Evolutionary conservation across 2,113 vertebrate species (phyloP).

Genomic region (Desmodus rotundus): DNA sequence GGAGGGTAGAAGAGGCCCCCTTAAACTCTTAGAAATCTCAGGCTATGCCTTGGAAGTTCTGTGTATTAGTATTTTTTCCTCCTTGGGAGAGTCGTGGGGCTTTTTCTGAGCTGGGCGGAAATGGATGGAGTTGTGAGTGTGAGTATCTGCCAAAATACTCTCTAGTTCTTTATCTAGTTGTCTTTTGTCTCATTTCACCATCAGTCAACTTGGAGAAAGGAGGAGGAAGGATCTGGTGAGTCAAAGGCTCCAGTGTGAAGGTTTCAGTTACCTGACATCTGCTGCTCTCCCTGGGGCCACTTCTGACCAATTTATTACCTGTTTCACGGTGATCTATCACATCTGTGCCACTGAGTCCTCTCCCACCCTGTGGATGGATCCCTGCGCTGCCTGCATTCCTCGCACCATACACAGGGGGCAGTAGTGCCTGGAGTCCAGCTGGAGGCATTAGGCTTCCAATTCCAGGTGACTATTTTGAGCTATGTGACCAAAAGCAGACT

Average conservation of each 20-base stretch:
- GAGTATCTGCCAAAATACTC: background rate
- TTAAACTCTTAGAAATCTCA: background rate
- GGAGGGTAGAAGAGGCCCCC: background rate
- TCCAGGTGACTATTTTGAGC: background rate
- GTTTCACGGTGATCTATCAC: background rate
- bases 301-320: background rate
- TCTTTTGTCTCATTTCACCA: background rate
- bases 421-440: no score
- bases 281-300: background rate
- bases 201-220: background rate
- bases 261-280: background rate
- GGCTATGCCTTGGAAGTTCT: background rate
- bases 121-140: background rate
- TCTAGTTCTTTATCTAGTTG: background rate
- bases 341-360: no score
- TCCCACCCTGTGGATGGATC: background rate
- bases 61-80: background rate
- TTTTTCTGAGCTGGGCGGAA: background rate
- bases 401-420: no score
- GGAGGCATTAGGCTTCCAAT: background rate
- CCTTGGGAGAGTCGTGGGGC: background rate
- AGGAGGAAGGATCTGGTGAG: background rate
- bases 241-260: background rate
- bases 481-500: background rate
- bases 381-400: rapidly evolving